Evolutionary conservation across 2,888 invertebrate genomes (phyloP), one percentile per base, ranked within the genome.

Genomic region (Heliconius hortense): DNA sequence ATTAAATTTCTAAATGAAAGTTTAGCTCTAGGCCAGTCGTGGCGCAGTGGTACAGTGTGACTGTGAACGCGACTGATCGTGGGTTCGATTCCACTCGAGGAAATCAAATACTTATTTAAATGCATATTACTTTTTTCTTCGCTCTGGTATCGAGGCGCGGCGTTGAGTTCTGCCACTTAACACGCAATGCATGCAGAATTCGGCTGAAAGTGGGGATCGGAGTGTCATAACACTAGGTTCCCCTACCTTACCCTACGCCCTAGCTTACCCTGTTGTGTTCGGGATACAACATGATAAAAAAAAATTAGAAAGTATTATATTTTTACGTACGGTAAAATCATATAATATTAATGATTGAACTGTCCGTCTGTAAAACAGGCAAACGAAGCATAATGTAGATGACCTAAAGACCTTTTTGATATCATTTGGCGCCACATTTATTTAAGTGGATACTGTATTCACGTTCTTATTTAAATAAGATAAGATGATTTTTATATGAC

Each of bases 401-500:
- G 81, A 83, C 82, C 83, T 79, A 78, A 77, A 80, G 82, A 78
- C 80, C 80, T 79, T 74, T 70, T 15, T 75, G 79, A 82, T 81
- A 83, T 79, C 79, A 74, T 72, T 78, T 80, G 81, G 81, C 81
- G 82, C 81, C 82, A 79, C 77, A 77, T 77, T 71, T 72, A 77
- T 77, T 71, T 72, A 73, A 75, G 69, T 70, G 53, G 24, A 56
- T 35, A 53, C 26, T 11, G 53, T 71, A 71, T 66, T 64, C 28
- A 39, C 59, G 63, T 75, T 64, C 39, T 75, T 56, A 66, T 71
- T 75, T 75, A 70, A 70, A 76, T 53, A 31, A 71, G 74, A 76
- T 53, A 31, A 71, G 74, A 79, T 72, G 72, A 77, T 76, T 76
- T 75, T 77, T 73, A 78, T 74, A 53, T 73, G 70, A 63, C 73